phyloP scores from a whole-genome alignment of 30 jellyfish, hydroid and myxozoan species.

The Hydractinia echinata region DNA sequence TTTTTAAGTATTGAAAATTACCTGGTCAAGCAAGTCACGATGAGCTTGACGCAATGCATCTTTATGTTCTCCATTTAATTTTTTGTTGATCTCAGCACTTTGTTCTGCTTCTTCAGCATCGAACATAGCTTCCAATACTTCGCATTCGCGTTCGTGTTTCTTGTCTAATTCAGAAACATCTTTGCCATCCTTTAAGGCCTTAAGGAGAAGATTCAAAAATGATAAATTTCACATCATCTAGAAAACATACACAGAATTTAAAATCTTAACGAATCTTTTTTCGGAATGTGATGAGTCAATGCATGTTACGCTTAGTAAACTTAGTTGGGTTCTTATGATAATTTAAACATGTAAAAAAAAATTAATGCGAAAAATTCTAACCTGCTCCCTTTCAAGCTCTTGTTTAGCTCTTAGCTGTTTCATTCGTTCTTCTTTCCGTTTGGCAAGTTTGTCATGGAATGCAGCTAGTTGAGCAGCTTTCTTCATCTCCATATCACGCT shows the following conservation, averaged over 20 bases:
- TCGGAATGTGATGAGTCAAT: too few relatives aligned
- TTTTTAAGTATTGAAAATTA: not conserved
- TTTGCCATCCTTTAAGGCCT: constrained; percentile 76
- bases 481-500: constrained; percentile 38
- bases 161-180: constrained; percentile 46
- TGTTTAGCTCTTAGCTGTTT: constrained; percentile 45
- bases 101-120: constrained; percentile 75
- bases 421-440: constrained; percentile 47
- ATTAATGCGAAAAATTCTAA: not conserved
- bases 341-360: too few relatives aligned
- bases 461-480: constrained; percentile 41
- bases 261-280: too few relatives aligned
- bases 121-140: constrained; percentile 51
- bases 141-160: constrained; percentile 57
- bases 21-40: constrained; percentile 60
- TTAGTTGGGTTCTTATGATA: too few relatives aligned
- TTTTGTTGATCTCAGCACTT: constrained; percentile 69
- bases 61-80: constrained; percentile 51
- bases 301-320: too few relatives aligned
- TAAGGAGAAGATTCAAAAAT: not conserved
- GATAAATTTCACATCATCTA: too few relatives aligned
- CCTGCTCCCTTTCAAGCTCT: constrained; percentile 73
- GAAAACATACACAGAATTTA: too few relatives aligned
- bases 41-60: constrained; percentile 61
- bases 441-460: constrained; percentile 36